These are phyloP conservation scores for Linnaemya vulpina DNA, from an alignment of 2,888 invertebrate genomes.

Conservation along the genomic window DNA sequence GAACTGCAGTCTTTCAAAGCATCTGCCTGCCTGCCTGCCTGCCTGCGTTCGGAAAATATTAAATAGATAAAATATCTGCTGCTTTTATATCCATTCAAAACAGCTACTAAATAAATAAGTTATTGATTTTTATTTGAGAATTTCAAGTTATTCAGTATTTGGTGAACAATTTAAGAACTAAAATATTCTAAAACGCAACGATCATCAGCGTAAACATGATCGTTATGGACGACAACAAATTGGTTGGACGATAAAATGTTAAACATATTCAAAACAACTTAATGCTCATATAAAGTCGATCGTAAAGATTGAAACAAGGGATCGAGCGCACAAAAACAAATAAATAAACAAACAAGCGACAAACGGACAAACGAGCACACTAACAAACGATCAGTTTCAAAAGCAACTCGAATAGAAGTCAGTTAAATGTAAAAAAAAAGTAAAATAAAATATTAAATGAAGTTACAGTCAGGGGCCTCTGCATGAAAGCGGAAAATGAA, in stretches of 20 bases:
- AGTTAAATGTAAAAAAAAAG: conserved; percentile 9
- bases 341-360: neutral
- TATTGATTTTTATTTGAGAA: conserved; percentile 10
- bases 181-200: neutral
- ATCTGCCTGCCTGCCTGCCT: too few relatives aligned
- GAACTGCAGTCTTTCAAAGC: too few relatives aligned
- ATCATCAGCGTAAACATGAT: conserved; percentile 32
- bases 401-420: conserved; percentile 1
- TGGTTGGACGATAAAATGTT: conserved; percentile 49
- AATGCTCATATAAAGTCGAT: conserved; percentile 50
- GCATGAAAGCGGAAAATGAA: neutral
- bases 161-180: neutral
- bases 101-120: conserved; percentile 23
- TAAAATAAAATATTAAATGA: too few relatives aligned
- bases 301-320: conserved; percentile 61
- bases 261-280: conserved; percentile 60
- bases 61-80: neutral
- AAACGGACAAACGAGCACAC: neutral
- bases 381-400: conserved; percentile 4
- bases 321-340: neutral
- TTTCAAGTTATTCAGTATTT: conserved; percentile 25
- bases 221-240: conserved; percentile 61
- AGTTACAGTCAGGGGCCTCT: conserved; percentile 2
- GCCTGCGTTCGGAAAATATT: too few relatives aligned
- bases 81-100: neutral